A percentile compares a stretch with the other conserved stretches of the same genome.
Conservation (phyloP, 1,140 invertebrate genomes). For the Zeugodacus cucurbitae region DNA sequence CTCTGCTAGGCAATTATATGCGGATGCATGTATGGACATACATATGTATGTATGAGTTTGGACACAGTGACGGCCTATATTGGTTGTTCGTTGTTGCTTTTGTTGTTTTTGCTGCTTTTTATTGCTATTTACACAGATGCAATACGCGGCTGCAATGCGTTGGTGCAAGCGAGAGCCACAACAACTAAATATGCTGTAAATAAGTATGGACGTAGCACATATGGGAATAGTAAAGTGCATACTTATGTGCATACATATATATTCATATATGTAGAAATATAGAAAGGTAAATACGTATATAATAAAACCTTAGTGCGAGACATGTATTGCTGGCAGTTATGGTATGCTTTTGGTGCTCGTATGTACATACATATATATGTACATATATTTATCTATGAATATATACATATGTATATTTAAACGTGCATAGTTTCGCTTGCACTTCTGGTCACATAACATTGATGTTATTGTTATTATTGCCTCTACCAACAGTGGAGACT, state of each 20-base stretch:
- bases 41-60: background rate
- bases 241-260: conserved; percentile 4
- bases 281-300: background rate
- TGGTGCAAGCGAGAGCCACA: conserved; percentile 36
- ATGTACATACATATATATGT: background rate
- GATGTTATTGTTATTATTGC: background rate
- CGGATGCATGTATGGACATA: background rate
- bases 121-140: conserved; percentile 40
- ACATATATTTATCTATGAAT: background rate
- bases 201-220: background rate
- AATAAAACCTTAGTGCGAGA: background rate
- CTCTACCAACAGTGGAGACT: background rate
- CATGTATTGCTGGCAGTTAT: background rate
- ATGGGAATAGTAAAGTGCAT: background rate
- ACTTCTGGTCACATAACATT: background rate
- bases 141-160: conserved; percentile 10
- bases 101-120: background rate
- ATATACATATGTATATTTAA: background rate
- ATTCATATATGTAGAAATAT: background rate
- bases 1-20: background rate
- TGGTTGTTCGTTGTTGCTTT: background rate
- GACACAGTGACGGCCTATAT: background rate
- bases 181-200: background rate
- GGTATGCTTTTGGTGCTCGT: background rate
- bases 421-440: background rate